Conservation (phyloP, 2,113 vertebrate species). For the Verasper variegatus region DNA sequence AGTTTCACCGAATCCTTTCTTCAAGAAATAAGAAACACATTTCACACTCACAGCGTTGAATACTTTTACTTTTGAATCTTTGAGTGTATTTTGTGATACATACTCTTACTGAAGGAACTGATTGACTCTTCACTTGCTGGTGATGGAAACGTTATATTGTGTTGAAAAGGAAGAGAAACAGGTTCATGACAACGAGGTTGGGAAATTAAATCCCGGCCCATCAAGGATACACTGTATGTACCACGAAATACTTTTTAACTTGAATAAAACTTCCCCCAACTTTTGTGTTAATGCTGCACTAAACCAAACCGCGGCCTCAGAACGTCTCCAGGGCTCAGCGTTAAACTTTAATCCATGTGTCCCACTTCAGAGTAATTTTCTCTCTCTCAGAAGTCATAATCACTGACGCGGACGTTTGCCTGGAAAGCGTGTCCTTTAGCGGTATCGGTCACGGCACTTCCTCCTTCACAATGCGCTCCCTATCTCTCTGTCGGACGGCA, state of each 20-base stretch:
- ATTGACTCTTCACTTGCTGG: neutral
- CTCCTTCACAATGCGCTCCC: slow-evolving; percentile 39
- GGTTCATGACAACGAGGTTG: too few species aligned
- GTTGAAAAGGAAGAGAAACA: neutral
- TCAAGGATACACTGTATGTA: neutral
- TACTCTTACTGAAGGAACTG: too few species aligned
- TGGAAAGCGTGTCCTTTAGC: slow-evolving; percentile 65
- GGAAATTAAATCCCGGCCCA: too few species aligned
- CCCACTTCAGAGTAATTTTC: slow-evolving; percentile 64
- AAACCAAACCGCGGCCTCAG: slow-evolving; percentile 27
- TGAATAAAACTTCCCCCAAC: slow-evolving; percentile 14
- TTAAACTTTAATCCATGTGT: slow-evolving; percentile 65
- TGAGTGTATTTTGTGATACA: too few species aligned
- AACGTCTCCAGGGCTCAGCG: slow-evolving; percentile 37
- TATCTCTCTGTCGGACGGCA: slow-evolving; percentile 42
- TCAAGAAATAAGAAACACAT: too few species aligned
- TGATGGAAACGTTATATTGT: neutral
- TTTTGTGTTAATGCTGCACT: slow-evolving; percentile 53
- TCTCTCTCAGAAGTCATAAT: slow-evolving; percentile 59
- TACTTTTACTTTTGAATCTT: too few species aligned
- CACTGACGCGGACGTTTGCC: slow-evolving; percentile 16
- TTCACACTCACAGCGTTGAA: too few species aligned
- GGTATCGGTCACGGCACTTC: slow-evolving; percentile 47
- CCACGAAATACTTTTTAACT: neutral
- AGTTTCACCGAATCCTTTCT: too few species aligned